Evolutionary conservation across 2,888 invertebrate genomes (phyloP), one percentile per base, ranked within the genome.

Genomic region (Marronus borbonicus): DNA sequence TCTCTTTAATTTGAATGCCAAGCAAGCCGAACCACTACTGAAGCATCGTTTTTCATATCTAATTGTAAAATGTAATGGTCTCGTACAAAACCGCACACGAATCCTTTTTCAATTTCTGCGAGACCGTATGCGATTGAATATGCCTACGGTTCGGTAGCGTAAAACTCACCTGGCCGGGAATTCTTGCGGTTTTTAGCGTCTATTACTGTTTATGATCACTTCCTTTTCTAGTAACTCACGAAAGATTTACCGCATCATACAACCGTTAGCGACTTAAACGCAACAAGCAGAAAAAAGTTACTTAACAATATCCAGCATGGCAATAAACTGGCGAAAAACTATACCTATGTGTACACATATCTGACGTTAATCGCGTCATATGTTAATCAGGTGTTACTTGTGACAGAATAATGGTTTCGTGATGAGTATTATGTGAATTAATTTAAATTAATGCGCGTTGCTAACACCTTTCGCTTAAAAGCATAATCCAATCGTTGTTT

Each of bases 211-310:
- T n/a, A 72, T 58, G 20, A 58, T 72, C 14, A 52, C 55, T 72
- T 72, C 72, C 72, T 72, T 58, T 72, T 72, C 58, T 36, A 55
- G 58, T 55, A 36, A 58, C 12, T 72, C 72, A 58, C 55, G 72
- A 58, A 72, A 72, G 72, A 58, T 58, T 72, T 72, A 72, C 72
- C 72, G 39, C 58, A 36, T 20, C 58, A 20, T 39, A 72, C 39
- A 58, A 72, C 72, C 72, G 72, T 72, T 72, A 72, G 58, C 55
- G 72, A 39, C 28, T 72, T 58, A 58, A 72, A 20, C 58, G 72
- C 14, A 36, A 39, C 58, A 20, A 44, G 49, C 14, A 24, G 28
- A 31, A 62, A 62, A 62, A 62, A 12, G 8, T 31, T 31, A 31
- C 62, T 17, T 20, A 62, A 62, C 60, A 60, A 60, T 60, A 24